Conservation (phyloP, 2,797 vertebrate species). For the Vespertilio murinus region DNA sequence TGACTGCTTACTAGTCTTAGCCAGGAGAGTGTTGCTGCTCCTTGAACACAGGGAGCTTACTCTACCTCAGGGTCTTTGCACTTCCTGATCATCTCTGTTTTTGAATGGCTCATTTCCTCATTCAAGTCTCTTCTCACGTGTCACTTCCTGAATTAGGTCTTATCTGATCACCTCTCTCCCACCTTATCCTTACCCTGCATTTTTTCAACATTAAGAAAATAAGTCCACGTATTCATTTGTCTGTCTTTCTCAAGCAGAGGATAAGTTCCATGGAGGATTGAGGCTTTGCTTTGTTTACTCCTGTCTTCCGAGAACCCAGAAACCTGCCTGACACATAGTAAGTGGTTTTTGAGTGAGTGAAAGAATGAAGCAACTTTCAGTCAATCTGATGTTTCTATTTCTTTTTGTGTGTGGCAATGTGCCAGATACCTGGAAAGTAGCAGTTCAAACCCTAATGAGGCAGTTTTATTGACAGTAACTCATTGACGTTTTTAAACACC, state of each 20-base stretch:
- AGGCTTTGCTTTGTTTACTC: background rate
- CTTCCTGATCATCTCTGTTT: background rate
- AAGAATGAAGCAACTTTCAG: constrained; percentile 8
- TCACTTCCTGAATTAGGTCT: background rate
- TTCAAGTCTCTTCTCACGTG: background rate
- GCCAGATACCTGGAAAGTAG: background rate
- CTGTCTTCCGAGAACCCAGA: background rate
- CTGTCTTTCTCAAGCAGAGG: background rate
- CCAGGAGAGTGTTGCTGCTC: background rate
- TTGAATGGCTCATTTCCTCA: background rate
- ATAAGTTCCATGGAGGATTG: background rate
- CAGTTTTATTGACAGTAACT: background rate
- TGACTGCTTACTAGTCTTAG: background rate
- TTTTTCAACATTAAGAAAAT: background rate
- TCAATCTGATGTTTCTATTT: background rate
- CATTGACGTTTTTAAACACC: background rate
- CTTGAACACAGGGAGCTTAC: background rate
- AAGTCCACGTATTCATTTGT: background rate
- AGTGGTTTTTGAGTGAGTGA: background rate
- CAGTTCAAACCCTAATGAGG: background rate
- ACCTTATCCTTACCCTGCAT: background rate
- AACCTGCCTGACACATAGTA: background rate
- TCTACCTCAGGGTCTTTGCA: background rate
- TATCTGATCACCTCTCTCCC: background rate
- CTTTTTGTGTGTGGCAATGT: background rate